Percentiles rank a stretch among this genome's conserved stretches.
Conservation (phyloP, 1,140 invertebrate species). For the Aradophagus sp. region DNA sequence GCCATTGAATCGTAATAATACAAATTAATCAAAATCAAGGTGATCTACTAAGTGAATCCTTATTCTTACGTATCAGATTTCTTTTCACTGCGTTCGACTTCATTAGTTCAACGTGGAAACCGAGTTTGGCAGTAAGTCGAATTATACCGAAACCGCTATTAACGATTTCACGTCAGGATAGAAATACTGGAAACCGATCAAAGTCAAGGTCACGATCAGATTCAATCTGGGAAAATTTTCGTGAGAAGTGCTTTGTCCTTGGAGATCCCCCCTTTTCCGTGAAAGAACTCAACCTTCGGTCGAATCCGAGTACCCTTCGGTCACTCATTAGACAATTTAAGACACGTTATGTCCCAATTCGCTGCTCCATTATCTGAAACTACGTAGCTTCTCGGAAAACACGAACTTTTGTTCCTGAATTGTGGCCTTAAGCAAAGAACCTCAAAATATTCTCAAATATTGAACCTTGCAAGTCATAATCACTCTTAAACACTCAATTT, state of each 20-base stretch:
- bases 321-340: constrained; percentile 74
- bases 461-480: constrained; percentile 30
- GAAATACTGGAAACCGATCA: constrained; percentile 45
- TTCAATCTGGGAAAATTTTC: constrained; percentile 40
- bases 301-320: constrained; percentile 62
- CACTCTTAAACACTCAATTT: constrained; percentile 24
- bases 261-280: constrained; percentile 40
- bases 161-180: constrained; percentile 18
- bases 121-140: constrained; percentile 30
- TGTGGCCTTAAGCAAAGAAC: constrained; percentile 58
- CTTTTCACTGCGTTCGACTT: constrained; percentile 31
- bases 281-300: constrained; percentile 63
- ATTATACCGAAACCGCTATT: constrained; percentile 27
- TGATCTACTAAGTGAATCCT: constrained; percentile 29
- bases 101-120: constrained; percentile 36
- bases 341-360: constrained; percentile 73
- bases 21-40: constrained; percentile 47
- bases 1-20: constrained; percentile 35
- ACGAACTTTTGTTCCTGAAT: constrained; percentile 60
- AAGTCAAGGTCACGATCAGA: constrained; percentile 44
- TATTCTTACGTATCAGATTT: constrained; percentile 38
- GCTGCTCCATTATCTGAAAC: constrained; percentile 67
- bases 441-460: constrained; percentile 19
- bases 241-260: constrained; percentile 25
- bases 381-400: constrained; percentile 67